A percentile compares a stretch with the other conserved stretches of the same genome.
Evolutionary conservation across 2,888 invertebrate genomes (phyloP).

Genomic region (Meliscaeva auricollis): DNA sequence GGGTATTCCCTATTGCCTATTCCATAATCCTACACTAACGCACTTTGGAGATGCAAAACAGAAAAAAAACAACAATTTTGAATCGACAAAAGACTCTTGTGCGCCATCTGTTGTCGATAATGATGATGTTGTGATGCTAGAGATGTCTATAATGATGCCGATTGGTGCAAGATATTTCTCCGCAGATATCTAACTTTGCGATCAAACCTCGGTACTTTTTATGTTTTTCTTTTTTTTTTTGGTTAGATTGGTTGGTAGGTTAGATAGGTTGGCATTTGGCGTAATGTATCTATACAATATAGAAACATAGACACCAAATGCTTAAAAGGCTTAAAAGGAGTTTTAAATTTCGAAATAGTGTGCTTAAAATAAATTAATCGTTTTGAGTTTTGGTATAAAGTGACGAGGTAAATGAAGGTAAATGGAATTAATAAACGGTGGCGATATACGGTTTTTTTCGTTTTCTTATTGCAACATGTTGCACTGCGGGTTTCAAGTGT

Average conservation of each 20-base stretch:
- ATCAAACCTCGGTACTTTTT: slow-evolving; percentile 27
- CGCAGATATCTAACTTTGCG: slow-evolving; percentile 26
- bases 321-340: slow-evolving; percentile 38
- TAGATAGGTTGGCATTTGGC: slow-evolving; percentile 30
- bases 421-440: slow-evolving; percentile 15
- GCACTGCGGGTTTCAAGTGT: slow-evolving; percentile 10
- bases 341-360: slow-evolving; percentile 49
- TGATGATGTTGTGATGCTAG: slow-evolving; percentile 44
- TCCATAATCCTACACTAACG: neutral
- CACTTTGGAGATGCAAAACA: slow-evolving; percentile 55
- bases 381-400: slow-evolving; percentile 10
- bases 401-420: slow-evolving; percentile 26
- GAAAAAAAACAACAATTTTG: neutral
- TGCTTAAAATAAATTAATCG: slow-evolving; percentile 47
- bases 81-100: neutral
- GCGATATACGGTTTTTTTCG: too few relatives aligned
- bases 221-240: slow-evolving; percentile 21
- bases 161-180: slow-evolving; percentile 46
- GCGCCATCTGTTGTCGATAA: slow-evolving; percentile 61
- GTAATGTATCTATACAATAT: slow-evolving; percentile 10
- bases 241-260: slow-evolving; percentile 9
- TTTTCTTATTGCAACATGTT: slow-evolving; percentile 54
- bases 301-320: neutral
- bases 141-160: slow-evolving; percentile 54
- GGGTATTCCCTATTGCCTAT: slow-evolving; percentile 26